These are phyloP conservation scores for Ceratoteleas bidentatus DNA, from an alignment of 1,140 invertebrate species.

Conservation along the genomic window DNA sequence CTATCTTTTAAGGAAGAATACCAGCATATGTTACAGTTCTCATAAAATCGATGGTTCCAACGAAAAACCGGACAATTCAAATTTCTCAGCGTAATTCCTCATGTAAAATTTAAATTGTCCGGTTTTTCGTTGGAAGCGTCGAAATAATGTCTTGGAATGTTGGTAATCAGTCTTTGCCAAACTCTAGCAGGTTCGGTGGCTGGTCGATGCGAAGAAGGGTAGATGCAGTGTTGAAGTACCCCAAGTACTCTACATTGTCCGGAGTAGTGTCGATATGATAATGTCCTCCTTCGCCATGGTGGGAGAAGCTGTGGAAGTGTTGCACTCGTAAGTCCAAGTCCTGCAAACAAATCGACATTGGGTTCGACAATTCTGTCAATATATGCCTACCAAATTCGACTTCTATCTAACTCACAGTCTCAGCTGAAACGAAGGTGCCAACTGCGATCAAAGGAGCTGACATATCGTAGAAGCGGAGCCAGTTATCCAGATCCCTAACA, in stretches of 20 bases:
- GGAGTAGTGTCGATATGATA: conserved; percentile 97
- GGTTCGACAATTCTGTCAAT: background rate
- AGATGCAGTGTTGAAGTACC: conserved; percentile 91
- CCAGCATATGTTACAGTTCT: too few species aligned
- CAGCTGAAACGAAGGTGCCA: conserved; percentile 93
- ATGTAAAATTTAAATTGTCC: too few species aligned
- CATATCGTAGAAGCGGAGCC: conserved; percentile 96
- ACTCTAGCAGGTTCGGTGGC: conserved; percentile 82
- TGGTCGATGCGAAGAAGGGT: conserved; percentile 90
- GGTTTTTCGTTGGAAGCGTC: too few species aligned
- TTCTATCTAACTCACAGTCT: conserved; percentile 85
- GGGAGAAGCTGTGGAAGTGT: conserved; percentile 96
- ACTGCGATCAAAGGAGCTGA: conserved; percentile 92
- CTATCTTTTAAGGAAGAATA: too few species aligned
- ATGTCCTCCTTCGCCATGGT: conserved; percentile 94
- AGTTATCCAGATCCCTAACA: conserved; percentile 89
- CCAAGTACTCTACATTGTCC: conserved; percentile 90
- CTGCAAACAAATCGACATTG: conserved; percentile 76
- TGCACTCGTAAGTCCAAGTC: conserved; percentile 93
- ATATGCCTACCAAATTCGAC: background rate
- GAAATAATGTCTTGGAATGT: background rate
- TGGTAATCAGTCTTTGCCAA: conserved; percentile 83
- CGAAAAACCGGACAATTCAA: too few species aligned
- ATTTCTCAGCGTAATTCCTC: too few species aligned
- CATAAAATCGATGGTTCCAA: too few species aligned